Evolutionary conservation across 2,888 invertebrate species (phyloP).

Genomic region (Lasioglossum leucozonium): DNA sequence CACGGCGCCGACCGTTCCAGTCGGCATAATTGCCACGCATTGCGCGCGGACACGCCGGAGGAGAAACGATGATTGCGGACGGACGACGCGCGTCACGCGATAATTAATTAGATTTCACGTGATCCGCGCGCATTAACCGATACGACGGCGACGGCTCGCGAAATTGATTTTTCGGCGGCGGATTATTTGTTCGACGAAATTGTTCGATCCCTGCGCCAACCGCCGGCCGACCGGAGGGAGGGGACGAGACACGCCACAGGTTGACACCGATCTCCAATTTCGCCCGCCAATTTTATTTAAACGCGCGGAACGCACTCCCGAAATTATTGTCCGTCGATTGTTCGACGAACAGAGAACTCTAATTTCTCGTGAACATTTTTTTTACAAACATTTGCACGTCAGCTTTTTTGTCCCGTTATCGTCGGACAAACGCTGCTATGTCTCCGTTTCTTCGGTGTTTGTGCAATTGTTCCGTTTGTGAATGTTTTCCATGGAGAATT

Average conservation of each 20-base stretch:
- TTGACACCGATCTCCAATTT: constrained; percentile 29
- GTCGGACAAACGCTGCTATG: no score
- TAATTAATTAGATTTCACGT: constrained; percentile 44
- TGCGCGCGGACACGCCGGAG: background rate
- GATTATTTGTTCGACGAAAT: constrained; percentile 31
- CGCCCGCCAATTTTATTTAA: constrained; percentile 5
- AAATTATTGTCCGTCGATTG: background rate
- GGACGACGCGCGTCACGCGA: background rate
- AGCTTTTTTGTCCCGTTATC: background rate
- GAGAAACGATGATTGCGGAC: background rate
- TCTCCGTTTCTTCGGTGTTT: background rate
- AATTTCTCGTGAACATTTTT: background rate
- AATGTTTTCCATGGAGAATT: no score
- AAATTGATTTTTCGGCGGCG: constrained; percentile 42
- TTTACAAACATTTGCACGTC: background rate
- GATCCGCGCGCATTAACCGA: constrained; percentile 15
- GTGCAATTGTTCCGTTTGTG: no score
- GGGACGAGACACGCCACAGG: constrained; percentile 31
- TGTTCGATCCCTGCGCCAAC: no score
- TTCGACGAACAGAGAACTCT: background rate
- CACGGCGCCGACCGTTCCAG: background rate
- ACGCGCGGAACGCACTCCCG: background rate
- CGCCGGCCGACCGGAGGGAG: no score
- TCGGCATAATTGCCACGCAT: constrained; percentile 36
- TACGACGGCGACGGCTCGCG: background rate